These are phyloP conservation scores for Zaprionus capensis DNA, from an alignment of 1,140 invertebrate species.

Conservation along the genomic window DNA sequence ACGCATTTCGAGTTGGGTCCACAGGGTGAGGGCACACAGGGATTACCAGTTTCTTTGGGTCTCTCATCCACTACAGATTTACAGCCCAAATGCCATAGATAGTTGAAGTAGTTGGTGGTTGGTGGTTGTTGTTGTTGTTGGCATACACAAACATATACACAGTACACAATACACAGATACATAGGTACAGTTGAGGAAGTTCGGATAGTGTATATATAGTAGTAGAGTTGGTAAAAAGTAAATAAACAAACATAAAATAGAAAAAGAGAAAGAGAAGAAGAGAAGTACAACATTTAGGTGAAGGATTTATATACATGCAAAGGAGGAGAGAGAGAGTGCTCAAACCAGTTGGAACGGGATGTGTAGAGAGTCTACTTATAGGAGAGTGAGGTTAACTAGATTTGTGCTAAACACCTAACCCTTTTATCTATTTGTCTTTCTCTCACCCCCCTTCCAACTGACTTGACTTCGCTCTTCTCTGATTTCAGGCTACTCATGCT, in stretches of 20 bases:
- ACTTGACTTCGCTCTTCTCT: constrained; percentile 13
- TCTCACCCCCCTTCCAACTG: constrained; percentile 38
- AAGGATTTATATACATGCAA: constrained; percentile 78
- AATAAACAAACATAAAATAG: constrained; percentile 72
- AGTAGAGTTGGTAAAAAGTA: constrained; percentile 62
- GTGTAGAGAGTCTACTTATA: neutral
- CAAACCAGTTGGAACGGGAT: constrained; percentile 43
- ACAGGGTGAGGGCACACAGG: constrained; percentile 90
- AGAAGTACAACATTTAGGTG: constrained; percentile 59
- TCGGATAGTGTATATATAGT: constrained; percentile 53
- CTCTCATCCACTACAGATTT: constrained; percentile 65
- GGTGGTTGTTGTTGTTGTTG: constrained; percentile 9
- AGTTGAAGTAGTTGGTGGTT: constrained; percentile 50
- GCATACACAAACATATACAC: constrained; percentile 58
- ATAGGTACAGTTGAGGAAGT: constrained; percentile 52
- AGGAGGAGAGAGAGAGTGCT: constrained; percentile 12
- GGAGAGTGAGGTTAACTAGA: neutral
- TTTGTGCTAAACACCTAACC: neutral
- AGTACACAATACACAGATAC: constrained; percentile 56
- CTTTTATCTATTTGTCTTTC: neutral
- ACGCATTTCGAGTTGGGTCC: constrained; percentile 91
- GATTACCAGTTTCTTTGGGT: constrained; percentile 75
- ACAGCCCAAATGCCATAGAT: constrained; percentile 41
- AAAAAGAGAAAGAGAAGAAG: constrained; percentile 49
- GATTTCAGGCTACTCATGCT: constrained; percentile 75